A percentile compares a stretch with the other conserved stretches of the same genome.
Evolutionary conservation across 1,140 invertebrate genomes (phyloP).

Genomic region (Drosophila ohnishii): DNA sequence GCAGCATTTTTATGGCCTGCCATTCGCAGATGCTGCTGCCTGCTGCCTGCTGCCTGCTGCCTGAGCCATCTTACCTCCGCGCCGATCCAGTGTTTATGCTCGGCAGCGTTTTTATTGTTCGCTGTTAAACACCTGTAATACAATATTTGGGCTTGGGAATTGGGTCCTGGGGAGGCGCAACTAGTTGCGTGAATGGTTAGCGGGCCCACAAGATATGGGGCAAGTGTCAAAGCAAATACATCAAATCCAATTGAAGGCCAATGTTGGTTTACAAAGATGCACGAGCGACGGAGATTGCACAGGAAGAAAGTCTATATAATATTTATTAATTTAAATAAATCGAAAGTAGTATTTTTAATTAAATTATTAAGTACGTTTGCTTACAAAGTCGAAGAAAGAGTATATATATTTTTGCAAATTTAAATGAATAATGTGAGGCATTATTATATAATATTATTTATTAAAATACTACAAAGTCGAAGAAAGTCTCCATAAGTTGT

Average conservation of each 20-base stretch:
- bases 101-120: conserved; percentile 67
- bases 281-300: background rate
- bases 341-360: too few species aligned
- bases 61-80: background rate
- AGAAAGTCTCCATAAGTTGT: too few species aligned
- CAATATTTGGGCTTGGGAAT: conserved; percentile 46
- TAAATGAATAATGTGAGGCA: too few species aligned
- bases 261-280: background rate
- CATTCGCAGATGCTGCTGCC: conserved; percentile 66
- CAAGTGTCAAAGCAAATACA: conserved; percentile 32
- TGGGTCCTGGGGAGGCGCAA: conserved; percentile 11
- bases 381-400: too few species aligned
- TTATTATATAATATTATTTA: too few species aligned
- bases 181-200: conserved; percentile 16
- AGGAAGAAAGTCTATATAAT: background rate
- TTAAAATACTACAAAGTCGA: too few species aligned
- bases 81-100: conserved; percentile 45
- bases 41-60: conserved; percentile 15
- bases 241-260: conserved; percentile 38
- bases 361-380: too few species aligned
- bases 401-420: too few species aligned
- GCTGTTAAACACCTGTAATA: conserved; percentile 77
- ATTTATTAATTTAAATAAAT: too few species aligned
- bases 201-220: background rate
- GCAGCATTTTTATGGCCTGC: conserved; percentile 76